Percentiles rank a stretch among this genome's conserved stretches.
phyloP scores from a whole-genome alignment of 2,888 invertebrate genomes.

The Ypsolopha scabrella region DNA sequence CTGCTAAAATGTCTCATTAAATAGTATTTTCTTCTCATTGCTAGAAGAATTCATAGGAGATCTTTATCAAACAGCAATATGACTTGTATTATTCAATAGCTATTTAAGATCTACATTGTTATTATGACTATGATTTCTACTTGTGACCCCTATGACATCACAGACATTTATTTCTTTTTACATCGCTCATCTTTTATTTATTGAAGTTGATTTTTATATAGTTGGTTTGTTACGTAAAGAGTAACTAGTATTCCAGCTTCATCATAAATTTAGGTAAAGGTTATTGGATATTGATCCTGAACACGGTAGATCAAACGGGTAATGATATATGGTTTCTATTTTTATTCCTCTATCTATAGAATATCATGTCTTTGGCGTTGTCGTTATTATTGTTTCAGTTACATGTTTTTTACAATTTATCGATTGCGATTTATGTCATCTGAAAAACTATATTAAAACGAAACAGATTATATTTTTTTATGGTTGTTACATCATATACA shows the following conservation, averaged over 20 bases:
- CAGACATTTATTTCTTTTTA: not conserved
- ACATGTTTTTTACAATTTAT: not conserved
- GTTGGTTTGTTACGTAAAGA: not conserved
- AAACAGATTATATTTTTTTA: not conserved
- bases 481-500: not conserved
- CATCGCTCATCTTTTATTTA: not conserved
- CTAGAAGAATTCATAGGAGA: too few relatives aligned
- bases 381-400: not conserved
- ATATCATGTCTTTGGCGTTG: not conserved
- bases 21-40: too few relatives aligned
- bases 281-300: too few relatives aligned
- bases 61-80: too few relatives aligned
- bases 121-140: conserved; percentile 6
- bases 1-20: too few relatives aligned
- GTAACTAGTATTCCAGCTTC: too few relatives aligned
- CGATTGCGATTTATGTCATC: not conserved
- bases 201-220: not conserved
- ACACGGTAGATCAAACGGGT: too few relatives aligned
- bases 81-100: conserved; percentile 8
- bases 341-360: not conserved
- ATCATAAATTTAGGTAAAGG: too few relatives aligned
- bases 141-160: conserved; percentile 3
- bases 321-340: not conserved
- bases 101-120: conserved; percentile 8
- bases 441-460: not conserved